A percentile compares a stretch with the other conserved stretches of the same genome.
phyloP scores from a whole-genome alignment of 2,888 invertebrate species.

The Trissolcus japonicus region DNA sequence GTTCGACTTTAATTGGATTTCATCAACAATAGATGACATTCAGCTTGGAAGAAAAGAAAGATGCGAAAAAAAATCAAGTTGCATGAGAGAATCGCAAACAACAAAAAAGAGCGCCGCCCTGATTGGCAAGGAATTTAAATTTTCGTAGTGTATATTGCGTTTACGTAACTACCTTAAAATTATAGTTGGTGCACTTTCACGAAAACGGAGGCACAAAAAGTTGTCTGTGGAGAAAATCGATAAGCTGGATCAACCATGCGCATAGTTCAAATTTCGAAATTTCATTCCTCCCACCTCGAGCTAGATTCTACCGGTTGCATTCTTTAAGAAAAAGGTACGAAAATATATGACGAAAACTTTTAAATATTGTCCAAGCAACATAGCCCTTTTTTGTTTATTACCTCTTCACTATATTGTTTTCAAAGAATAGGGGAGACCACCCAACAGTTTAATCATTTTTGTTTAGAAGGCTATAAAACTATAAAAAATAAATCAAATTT shows the following conservation, averaged over 20 bases:
- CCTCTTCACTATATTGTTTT: no score
- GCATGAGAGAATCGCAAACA: not conserved
- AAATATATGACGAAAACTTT: no score
- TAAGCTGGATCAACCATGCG: slow-evolving; percentile 47
- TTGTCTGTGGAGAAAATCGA: slow-evolving; percentile 47
- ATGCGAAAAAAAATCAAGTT: not conserved
- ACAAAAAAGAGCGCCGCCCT: slow-evolving; percentile 7
- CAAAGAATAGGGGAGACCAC: no score
- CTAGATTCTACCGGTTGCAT: no score
- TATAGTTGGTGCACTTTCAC: slow-evolving; percentile 40
- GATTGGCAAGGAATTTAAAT: slow-evolving; percentile 31
- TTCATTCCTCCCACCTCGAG: slow-evolving; percentile 12
- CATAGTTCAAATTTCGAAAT: slow-evolving; percentile 39
- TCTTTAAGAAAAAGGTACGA: no score
- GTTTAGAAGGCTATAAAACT: no score
- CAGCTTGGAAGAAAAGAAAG: slow-evolving; percentile 2
- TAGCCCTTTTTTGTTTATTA: no score
- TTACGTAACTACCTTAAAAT: slow-evolving; percentile 44
- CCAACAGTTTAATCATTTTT: no score
- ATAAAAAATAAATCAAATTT: no score
- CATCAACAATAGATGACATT: slow-evolving; percentile 17
- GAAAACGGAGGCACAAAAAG: slow-evolving; percentile 35
- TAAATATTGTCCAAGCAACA: no score
- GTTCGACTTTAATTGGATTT: slow-evolving; percentile 25
- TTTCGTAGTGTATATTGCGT: slow-evolving; percentile 15